Percentiles rank a stretch among this genome's conserved stretches.
These are phyloP conservation scores for Champsocephalus gunnari DNA, from an alignment of 2,797 vertebrate genomes.

Conservation along the genomic window DNA sequence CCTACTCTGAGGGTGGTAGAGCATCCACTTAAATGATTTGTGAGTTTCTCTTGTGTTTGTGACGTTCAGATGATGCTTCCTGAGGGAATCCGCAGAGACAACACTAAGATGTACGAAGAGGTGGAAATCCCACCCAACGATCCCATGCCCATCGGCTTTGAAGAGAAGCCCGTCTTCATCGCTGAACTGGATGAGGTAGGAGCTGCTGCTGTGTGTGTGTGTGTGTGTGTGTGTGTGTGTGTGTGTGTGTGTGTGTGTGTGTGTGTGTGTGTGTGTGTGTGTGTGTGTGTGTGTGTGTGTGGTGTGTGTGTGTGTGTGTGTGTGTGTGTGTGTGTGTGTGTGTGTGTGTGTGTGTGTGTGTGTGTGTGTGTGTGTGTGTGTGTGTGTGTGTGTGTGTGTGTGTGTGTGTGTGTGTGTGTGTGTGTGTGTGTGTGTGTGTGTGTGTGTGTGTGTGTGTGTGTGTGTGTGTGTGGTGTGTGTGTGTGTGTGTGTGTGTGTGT, in stretches of 20 bases:
- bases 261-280: background rate
- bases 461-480: background rate
- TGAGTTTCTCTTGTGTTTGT: constrained; percentile 21
- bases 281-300: background rate
- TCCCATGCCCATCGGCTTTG: constrained; percentile 92
- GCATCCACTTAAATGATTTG: constrained; percentile 2
- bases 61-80: constrained; percentile 91
- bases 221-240: background rate
- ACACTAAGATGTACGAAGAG: constrained; percentile 96
- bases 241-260: background rate
- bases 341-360: background rate
- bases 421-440: background rate
- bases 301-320: background rate
- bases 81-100: constrained; percentile 93
- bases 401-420: too few relatives aligned
- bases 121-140: constrained; percentile 93
- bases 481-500: background rate
- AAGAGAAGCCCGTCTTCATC: constrained; percentile 94
- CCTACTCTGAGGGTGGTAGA: constrained; percentile 6
- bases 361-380: too few relatives aligned
- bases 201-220: constrained; percentile 1
- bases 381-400: too few relatives aligned
- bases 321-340: background rate
- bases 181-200: constrained; percentile 95
- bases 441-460: background rate